Base-by-base conservation (phyloP, 2,113 vertebrate genomes). In the Phycodurus eques region DNA sequence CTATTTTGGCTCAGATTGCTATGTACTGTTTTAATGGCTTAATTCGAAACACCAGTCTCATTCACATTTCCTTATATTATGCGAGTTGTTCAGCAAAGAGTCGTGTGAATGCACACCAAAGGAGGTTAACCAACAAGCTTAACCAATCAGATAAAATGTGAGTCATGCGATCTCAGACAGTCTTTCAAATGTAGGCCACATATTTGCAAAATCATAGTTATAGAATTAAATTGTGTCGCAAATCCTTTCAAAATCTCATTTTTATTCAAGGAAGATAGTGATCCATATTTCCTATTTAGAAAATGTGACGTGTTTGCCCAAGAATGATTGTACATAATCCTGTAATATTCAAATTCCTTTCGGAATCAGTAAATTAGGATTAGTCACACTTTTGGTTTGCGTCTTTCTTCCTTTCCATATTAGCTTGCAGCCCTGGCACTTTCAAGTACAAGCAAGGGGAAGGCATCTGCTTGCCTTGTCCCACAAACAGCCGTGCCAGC, bases 361-460 rank as follows among this genome's bases (percentile, higher is more conserved):
- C 53, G 11, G 42, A 56, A 62, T 57, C 20, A 63, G 6, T 43
- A 49, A 44, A 60, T 57, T 20, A 39, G 44, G 12, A 15, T 71
- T 54, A 54, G 57, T 75, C 19, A 75, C 5, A 39, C 35, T 71
- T 73, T 35, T 60, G 15, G 35, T n/a, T 63, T 17, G 69, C 27
- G 11, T 71, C 15, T 72, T 43, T 57, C 14, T 73, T 20, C 60
- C n/a, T 77, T 80, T 80, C 72, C 33, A 43, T 53, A 47, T 4
- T 77, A 99, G 98, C 97, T 0, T 99, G 98, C 65, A 92, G 91
- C 60, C 93, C 94, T 0, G 96, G 96, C 74, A 96, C 92, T 68
- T 99, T 97, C 85, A 99, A 99, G 83, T 96, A 95, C 1, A 96
- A 95, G 85, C 98, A 99, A 79, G 98, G 98, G 5, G 95, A 97